These are phyloP conservation scores for Tetanocera ferruginea DNA, from an alignment of 2,888 invertebrate genomes.

Conservation along the genomic window DNA sequence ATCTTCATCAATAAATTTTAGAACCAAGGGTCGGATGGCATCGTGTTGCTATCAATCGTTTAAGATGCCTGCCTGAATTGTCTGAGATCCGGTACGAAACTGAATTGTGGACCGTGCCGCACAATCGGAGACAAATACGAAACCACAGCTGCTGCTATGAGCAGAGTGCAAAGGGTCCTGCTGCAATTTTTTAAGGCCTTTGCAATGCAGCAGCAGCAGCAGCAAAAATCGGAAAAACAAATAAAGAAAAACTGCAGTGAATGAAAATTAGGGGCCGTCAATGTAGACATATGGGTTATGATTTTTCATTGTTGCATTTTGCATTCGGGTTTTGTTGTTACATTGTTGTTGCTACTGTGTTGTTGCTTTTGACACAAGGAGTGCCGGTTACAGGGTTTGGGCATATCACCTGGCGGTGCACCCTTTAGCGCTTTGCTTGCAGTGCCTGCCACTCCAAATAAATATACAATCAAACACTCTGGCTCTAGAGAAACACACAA, in stretches of 20 bases:
- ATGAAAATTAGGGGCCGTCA: constrained; percentile 1
- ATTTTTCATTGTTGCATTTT: constrained; percentile 4
- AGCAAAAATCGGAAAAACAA: constrained; percentile 23
- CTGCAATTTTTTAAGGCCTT: background rate
- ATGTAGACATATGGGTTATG: background rate
- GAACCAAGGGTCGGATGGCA: background rate
- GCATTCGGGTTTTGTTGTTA: background rate
- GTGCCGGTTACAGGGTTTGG: background rate
- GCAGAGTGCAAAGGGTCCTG: background rate
- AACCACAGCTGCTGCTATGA: constrained; percentile 3
- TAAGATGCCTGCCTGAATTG: background rate
- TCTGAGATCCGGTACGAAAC: background rate
- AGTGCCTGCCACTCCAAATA: background rate
- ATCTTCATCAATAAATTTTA: background rate
- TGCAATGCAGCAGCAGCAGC: background rate
- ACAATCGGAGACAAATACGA: background rate
- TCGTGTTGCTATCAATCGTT: constrained; percentile 17
- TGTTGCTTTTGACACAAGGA: background rate
- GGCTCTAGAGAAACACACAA: background rate
- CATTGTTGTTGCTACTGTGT: background rate
- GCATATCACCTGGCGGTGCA: constrained; percentile 5
- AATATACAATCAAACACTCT: background rate
- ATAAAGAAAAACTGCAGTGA: constrained; percentile 16
- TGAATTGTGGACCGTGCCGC: constrained; percentile 3
- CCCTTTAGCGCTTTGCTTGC: background rate